These are phyloP conservation scores for Gonioctena quinquepunctata DNA, from an alignment of 1,140 invertebrate species.

Conservation along the genomic window DNA sequence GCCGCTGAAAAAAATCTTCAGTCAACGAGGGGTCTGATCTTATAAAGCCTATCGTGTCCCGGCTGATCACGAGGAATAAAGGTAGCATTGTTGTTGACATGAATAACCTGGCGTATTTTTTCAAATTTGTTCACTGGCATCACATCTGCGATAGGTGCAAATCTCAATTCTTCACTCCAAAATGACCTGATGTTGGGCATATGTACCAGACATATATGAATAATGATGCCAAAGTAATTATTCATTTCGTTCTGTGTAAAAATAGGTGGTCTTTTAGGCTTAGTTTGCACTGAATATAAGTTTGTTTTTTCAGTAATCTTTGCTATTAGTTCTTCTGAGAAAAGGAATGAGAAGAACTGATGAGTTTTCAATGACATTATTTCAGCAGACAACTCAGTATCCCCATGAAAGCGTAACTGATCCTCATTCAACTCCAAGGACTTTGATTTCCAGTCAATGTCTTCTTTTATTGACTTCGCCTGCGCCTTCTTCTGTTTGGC, in stretches of 20 bases:
- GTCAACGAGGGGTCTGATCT: slow-evolving; percentile 51
- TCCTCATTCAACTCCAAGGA: slow-evolving; percentile 33
- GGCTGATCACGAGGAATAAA: slow-evolving; percentile 20
- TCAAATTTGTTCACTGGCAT: slow-evolving; percentile 52
- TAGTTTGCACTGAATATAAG: slow-evolving; percentile 38
- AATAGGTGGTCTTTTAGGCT: slow-evolving; percentile 29
- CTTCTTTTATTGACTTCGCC: slow-evolving; percentile 9
- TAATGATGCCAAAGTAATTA: slow-evolving; percentile 46
- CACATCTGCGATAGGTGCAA: slow-evolving; percentile 44
- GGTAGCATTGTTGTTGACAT: slow-evolving; percentile 48
- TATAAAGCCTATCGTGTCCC: slow-evolving; percentile 50
- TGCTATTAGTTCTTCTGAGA: slow-evolving; percentile 18
- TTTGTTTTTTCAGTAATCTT: slow-evolving; percentile 38
- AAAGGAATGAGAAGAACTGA: slow-evolving; percentile 38
- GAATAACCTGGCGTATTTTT: slow-evolving; percentile 42
- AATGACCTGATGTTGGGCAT: slow-evolving; percentile 46
- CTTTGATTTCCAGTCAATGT: slow-evolving; percentile 38
- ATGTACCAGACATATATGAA: slow-evolving; percentile 49
- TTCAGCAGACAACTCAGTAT: slow-evolving; percentile 1
- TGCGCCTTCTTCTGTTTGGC: neutral
- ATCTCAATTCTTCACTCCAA: slow-evolving; percentile 47
- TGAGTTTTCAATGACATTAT: slow-evolving; percentile 29
- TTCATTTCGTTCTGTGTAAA: slow-evolving; percentile 18
- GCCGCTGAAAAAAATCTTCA: slow-evolving; percentile 44
- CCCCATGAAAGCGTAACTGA: slow-evolving; percentile 26